Evolutionary conservation across 2,113 vertebrate species (phyloP).

Genomic region (Miniopterus natalensis): DNA sequence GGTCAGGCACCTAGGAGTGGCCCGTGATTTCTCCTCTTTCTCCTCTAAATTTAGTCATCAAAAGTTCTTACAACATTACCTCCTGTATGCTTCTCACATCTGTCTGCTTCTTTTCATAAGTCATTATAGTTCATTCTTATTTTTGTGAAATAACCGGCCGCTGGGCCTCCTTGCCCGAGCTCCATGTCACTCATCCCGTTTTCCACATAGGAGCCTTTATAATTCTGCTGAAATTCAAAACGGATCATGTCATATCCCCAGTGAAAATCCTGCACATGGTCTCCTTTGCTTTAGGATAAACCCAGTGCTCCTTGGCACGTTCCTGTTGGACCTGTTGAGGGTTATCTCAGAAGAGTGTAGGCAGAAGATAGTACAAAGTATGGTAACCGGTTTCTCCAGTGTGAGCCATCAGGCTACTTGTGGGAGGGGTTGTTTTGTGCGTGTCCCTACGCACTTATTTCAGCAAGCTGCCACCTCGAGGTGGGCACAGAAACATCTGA

Average conservation of each 20-base stretch:
- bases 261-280: background rate
- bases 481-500: background rate
- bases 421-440: background rate
- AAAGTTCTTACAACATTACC: background rate
- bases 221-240: background rate
- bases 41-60: background rate
- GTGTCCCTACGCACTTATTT: background rate
- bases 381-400: background rate
- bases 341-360: background rate
- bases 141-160: background rate
- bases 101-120: background rate
- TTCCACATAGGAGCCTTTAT: background rate
- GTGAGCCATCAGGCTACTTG: background rate
- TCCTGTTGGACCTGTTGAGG: background rate
- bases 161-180: background rate
- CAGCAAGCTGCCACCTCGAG: background rate
- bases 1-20: background rate
- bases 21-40: background rate
- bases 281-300: background rate
- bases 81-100: background rate
- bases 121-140: background rate
- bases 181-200: background rate
- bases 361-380: background rate
- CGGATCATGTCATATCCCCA: background rate
- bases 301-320: background rate